Evolutionary conservation across 2,888 invertebrate species (phyloP), one percentile per base, ranked within the genome.

Genomic region (Isotomurus palustris): DNA sequence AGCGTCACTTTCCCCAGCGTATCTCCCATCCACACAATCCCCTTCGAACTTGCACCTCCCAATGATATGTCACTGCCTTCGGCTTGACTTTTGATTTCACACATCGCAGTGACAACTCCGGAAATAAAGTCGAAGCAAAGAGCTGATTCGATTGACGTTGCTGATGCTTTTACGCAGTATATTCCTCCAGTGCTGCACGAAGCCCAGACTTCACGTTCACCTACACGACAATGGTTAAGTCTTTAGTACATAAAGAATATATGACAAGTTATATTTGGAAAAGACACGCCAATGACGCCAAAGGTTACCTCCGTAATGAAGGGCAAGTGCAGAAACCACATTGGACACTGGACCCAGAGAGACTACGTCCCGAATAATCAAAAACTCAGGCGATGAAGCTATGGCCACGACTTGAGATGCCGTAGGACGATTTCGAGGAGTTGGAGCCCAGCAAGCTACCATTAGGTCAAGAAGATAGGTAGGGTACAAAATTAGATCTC

Each of bases 381-480:
- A 86, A 77, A 90, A 93, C 79, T 97, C 96, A 0, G 96, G 93
- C 2, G 92, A 91, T 2, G 87, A 85, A 0, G 89, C 87, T 60
- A 93, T 87, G 2, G 88, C 87, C n/a, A 94, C 92, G 25, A 95
- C 87, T 74, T 95, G 93, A 71, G 91, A 91, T 4, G 96, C 93
- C 0, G 94, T 89, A 0, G 97, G 97, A 6, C 99, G 82, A 72
- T 87, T 86, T 72, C 83, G 75, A 0, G 83, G 81, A 41, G 78
- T 77, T 53, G 92, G 91, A 14, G 89, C 84, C 99, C 97, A 99
- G 75, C 96, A 96, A 8, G 91, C 81, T 0, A 92, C 90, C 93
- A 99, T 95, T 49, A 92, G 79, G 76, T 97, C 97, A 53, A 99
- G 78, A 73, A 94, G 84, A 74, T 90, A 89, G 72, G 87, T 85